Percentiles rank a stretch among this genome's conserved stretches.
These are phyloP conservation scores for Drosophila vallismaia DNA, from an alignment of 2,888 invertebrate species.

Conservation along the genomic window DNA sequence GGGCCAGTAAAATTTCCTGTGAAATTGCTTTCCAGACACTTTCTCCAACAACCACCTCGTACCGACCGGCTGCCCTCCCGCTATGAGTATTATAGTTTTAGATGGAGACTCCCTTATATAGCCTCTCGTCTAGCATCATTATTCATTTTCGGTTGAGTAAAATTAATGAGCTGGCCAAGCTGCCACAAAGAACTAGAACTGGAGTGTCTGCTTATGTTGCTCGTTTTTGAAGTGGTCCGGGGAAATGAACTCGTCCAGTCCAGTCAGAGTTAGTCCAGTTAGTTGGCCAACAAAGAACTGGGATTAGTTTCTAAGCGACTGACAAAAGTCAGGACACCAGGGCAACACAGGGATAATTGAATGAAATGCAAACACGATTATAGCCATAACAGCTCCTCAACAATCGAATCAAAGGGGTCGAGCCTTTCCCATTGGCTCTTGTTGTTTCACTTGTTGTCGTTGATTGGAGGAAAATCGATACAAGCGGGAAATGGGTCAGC, in stretches of 20 bases:
- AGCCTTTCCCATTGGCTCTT: conserved; percentile 14
- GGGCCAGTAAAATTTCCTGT: conserved; percentile 15
- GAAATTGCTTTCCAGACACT: conserved; percentile 32
- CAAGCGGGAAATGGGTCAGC: conserved; percentile 35
- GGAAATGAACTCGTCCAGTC: conserved; percentile 15
- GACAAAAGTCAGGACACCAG: neutral
- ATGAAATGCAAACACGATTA: conserved; percentile 18
- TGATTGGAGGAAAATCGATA: conserved; percentile 47
- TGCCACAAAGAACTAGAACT: conserved; percentile 9
- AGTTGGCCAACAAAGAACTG: conserved; percentile 9
- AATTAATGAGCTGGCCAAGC: conserved; percentile 30
- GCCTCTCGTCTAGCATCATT: conserved; percentile 15
- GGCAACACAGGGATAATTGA: conserved; percentile 7
- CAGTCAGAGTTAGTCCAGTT: conserved; percentile 3
- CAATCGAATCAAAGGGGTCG: conserved; percentile 22
- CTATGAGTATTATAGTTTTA: neutral
- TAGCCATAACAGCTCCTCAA: conserved; percentile 7
- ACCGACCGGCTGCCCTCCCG: neutral
- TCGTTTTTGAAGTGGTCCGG: conserved; percentile 23
- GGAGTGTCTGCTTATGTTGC: conserved; percentile 18
- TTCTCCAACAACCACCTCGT: neutral
- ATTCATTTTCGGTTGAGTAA: conserved; percentile 36
- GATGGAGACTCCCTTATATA: conserved; percentile 6
- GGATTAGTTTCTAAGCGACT: neutral
- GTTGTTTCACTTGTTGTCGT: conserved; percentile 26